Evolutionary conservation across 2,888 invertebrate genomes (phyloP).

Genomic region (Malthinus seriepunctatus): DNA sequence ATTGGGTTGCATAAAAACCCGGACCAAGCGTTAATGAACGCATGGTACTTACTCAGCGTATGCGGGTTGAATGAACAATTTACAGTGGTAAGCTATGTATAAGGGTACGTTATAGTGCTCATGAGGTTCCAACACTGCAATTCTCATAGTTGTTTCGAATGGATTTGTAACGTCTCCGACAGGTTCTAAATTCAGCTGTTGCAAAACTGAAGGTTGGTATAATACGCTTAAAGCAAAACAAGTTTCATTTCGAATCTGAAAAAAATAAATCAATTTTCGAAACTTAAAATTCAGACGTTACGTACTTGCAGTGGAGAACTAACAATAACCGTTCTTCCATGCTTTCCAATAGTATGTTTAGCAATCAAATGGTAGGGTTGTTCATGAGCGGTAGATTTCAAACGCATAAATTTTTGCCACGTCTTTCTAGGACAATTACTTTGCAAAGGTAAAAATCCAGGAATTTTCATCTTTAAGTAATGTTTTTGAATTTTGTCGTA

Average conservation of each 20-base stretch:
- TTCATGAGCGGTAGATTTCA: conserved; percentile 61
- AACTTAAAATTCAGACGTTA: background rate
- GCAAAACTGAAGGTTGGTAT: conserved; percentile 73
- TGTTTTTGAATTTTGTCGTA: conserved; percentile 68
- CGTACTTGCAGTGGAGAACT: conserved; percentile 77
- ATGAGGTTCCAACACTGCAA: conserved; percentile 74
- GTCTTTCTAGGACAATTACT: conserved; percentile 68
- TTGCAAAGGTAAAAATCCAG: conserved; percentile 66
- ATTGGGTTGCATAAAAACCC: no score
- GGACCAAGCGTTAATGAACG: background rate
- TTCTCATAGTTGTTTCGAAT: conserved; percentile 73
- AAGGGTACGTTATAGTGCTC: conserved; percentile 77
- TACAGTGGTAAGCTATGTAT: conserved; percentile 80
- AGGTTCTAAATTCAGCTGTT: conserved; percentile 65
- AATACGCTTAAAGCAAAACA: conserved; percentile 74
- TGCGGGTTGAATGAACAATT: conserved; percentile 73
- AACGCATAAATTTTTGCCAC: conserved; percentile 65
- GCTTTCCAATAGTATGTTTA: conserved; percentile 64
- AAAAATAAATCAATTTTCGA: background rate
- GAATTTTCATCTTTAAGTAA: conserved; percentile 66
- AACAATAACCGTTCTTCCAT: conserved; percentile 62
- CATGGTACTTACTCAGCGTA: conserved; percentile 66
- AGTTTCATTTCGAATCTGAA: conserved; percentile 76
- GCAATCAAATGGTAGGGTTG: conserved; percentile 69
- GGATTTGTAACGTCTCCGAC: conserved; percentile 73